Conservation (phyloP, 2,888 invertebrate genomes). For the Lepidochrysops patricia region DNA sequence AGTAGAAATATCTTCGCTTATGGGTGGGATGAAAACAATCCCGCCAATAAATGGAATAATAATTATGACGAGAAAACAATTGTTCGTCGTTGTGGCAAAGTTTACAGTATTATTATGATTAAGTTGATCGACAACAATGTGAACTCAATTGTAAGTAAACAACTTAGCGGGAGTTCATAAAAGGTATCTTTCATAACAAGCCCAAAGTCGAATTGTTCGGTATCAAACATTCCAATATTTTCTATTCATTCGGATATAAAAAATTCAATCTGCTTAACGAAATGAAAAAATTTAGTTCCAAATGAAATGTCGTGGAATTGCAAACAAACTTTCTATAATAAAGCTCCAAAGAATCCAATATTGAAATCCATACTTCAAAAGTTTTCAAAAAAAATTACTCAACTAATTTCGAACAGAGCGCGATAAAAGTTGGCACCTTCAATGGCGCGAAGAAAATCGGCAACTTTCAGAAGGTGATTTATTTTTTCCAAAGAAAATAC, state of each 20-base stretch:
- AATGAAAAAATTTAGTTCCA: constrained; percentile 1
- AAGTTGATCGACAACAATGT: not conserved
- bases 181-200: not conserved
- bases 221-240: not conserved
- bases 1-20: too few relatives aligned
- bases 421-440: constrained; percentile 61
- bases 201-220: not conserved
- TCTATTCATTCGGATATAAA: not conserved
- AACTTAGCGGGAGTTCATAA: not conserved
- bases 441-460: constrained; percentile 41
- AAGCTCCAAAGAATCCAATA: constrained; percentile 55
- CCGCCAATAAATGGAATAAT: not conserved
- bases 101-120: not conserved
- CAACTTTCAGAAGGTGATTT: constrained; percentile 57
- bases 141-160: not conserved
- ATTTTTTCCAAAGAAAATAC: constrained; percentile 61
- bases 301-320: not conserved
- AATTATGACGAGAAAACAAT: not conserved
- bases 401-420: constrained; percentile 59
- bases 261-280: not conserved
- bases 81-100: too few relatives aligned
- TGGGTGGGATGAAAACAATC: too few relatives aligned
- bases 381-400: constrained; percentile 47
- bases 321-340: constrained; percentile 7
- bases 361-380: constrained; percentile 67